Evolutionary conservation across 2,113 vertebrate genomes (phyloP).

Genomic region (Nannospalax galili): DNA sequence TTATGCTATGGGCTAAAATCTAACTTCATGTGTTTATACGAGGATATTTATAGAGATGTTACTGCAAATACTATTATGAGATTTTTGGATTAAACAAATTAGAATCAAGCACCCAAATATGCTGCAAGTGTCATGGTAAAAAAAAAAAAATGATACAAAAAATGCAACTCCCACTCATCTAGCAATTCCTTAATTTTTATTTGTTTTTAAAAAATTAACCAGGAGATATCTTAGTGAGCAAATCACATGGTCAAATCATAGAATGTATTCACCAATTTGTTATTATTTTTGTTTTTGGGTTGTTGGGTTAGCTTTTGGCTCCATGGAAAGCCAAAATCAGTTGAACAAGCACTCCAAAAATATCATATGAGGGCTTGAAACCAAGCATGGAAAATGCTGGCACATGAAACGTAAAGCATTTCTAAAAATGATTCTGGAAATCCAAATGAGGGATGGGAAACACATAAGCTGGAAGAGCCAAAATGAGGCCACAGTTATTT

Average conservation of each 20-base stretch:
- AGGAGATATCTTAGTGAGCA: slow-evolving; percentile 65
- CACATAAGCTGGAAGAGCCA: slow-evolving; percentile 45
- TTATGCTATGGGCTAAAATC: slow-evolving; percentile 42
- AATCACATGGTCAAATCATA: slow-evolving; percentile 68
- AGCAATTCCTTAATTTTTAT: slow-evolving; percentile 72
- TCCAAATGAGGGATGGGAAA: slow-evolving; percentile 55
- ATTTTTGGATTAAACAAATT: slow-evolving; percentile 38
- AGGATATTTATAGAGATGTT: slow-evolving; percentile 45
- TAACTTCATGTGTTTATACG: not conserved
- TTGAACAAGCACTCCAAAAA: slow-evolving; percentile 61
- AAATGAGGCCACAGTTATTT: slow-evolving; percentile 37
- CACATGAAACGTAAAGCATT: slow-evolving; percentile 60
- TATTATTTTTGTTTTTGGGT: slow-evolving; percentile 67
- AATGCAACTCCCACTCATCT: slow-evolving; percentile 51
- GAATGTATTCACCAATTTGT: slow-evolving; percentile 65
- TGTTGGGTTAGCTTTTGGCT: slow-evolving; percentile 64
- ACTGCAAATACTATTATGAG: slow-evolving; percentile 44
- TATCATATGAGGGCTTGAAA: slow-evolving; percentile 45
- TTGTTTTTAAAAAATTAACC: slow-evolving; percentile 69
- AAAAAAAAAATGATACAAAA: slow-evolving; percentile 55
- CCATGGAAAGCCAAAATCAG: slow-evolving; percentile 63
- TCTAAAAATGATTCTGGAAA: slow-evolving; percentile 65
- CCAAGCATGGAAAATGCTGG: slow-evolving; percentile 66
- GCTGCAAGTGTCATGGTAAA: slow-evolving; percentile 28
- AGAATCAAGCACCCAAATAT: slow-evolving; percentile 5